Base-by-base conservation (phyloP, 53 echinoderm and acorn worm species). In the Pentamera pediparva region DNA sequence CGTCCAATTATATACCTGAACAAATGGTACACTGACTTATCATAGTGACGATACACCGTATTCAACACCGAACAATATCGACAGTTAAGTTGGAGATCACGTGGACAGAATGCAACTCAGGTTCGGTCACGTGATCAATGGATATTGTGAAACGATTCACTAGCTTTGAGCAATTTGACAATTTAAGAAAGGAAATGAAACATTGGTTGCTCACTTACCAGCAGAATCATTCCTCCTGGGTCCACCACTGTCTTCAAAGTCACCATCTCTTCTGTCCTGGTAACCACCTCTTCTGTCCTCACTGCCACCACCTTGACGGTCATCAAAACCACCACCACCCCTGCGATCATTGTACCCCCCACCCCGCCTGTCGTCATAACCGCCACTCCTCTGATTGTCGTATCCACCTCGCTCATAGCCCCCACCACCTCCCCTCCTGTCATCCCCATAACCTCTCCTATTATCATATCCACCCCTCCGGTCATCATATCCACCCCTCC, bases 381-480 rank as follows among this genome's bases (percentile, higher is more conserved):
- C 75, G 22, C 75, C 37, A 21, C 74, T 58, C 67, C 65, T 58
- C 30, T 53, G 24, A 74, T 80, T 58, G 22, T 58, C 41, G 39
- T 61, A 56, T 11, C 80, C 41, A 21, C 34, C 59, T 6, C 45
- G 18, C 11, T 81, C 63, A n/a, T 77, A 79, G 2, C 72, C 61
- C 35, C 41, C 61, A 0, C 78, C 27, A 29, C 61, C 20, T 30
- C 59, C 33, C 9, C 76, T 76, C 45, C 80, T 56, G 12, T 53
- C 31, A 4, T 74, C 43, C 27, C 69, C 86, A 47, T 75, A 75
- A 28, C 82, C 77, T 40, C 65, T 34, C 36, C 61, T 56, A 25
- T 81, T 75, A 56, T 57, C 77, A 65, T 4, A 54, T 15, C 65
- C 77, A 33, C 81, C 81, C n/a, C n/a, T n/a, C n/a, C n/a, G n/a